Percentiles rank a stretch among this genome's conserved stretches.
These are phyloP conservation scores for Etheostoma cragini DNA, from an alignment of 2,113 vertebrate species.

Conservation along the genomic window DNA sequence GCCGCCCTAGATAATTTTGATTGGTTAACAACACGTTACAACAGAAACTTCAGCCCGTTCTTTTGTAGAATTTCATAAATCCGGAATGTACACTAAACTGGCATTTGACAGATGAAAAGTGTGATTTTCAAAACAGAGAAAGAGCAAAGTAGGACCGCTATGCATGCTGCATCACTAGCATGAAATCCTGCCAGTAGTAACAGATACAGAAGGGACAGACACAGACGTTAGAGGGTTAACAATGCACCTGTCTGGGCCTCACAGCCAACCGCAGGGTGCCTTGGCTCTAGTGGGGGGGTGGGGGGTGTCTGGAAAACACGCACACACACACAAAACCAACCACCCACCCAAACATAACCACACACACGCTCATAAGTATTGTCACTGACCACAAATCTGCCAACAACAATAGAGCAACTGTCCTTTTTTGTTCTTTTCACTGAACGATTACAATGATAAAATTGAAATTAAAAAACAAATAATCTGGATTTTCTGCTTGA, in stretches of 20 bases:
- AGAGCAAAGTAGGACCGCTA: constrained; percentile 2
- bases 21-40: constrained; percentile 5
- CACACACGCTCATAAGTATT: constrained; percentile 45
- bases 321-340: constrained; percentile 12
- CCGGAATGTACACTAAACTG: background rate
- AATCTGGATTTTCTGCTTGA: constrained; percentile 85
- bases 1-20: too few relatives aligned
- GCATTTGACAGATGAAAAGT: constrained; percentile 2
- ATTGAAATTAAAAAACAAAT: constrained; percentile 83
- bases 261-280: constrained; percentile 75
- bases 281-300: constrained; percentile 32
- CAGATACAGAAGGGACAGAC: constrained; percentile 57
- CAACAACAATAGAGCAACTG: constrained; percentile 72
- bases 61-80: background rate
- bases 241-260: constrained; percentile 80
- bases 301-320: constrained; percentile 56
- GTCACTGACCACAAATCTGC: constrained; percentile 69
- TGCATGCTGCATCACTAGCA: constrained; percentile 5
- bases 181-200: constrained; percentile 15
- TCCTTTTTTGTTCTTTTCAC: constrained; percentile 66
- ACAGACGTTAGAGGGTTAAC: constrained; percentile 77
- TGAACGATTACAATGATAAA: constrained; percentile 81
- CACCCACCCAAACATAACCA: constrained; percentile 57
- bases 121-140: constrained; percentile 25
- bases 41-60: constrained; percentile 4